Base-by-base conservation (phyloP, 2,888 invertebrate species). In the Spisula solida region DNA sequence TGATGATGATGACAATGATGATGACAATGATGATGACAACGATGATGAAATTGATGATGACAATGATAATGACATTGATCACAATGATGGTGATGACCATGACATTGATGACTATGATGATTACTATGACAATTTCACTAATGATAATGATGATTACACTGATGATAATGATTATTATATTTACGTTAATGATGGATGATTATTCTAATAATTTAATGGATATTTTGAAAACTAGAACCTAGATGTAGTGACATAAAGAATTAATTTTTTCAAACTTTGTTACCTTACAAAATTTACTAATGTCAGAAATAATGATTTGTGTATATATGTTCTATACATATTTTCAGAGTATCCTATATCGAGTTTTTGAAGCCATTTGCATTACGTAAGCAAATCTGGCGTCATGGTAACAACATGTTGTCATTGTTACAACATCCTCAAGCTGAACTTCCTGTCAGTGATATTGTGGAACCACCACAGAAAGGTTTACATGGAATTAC, bases 281-380 rank as follows among this genome's bases (percentile, higher is more conserved):
- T 6, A n/a, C 18, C 1, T 12, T 8, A 47, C 12, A 12, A 47
- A 47, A 47, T 10, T 2, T 56, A n/a, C n/a, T 20, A 6, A n/a
- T 56, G 20, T 20, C 56, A 20, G 18, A 20, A 56, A 20, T n/a
- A 47, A 47, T 56, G 0, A 20, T 56, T 56, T 56, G 20, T 56
- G 20, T 12, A 47, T n/a, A 47, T 20, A 18, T 2, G n/a, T 56
- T 20, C 6, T 10, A 20, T 56, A n/a, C 12, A 47, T 47, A 31
- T 4, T 92, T 93, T 12, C 93, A 96, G 96, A 89, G 94, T 96
- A 29, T 96, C 96, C 6, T 96, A 96, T 91, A 92, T 96, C 6
- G 96, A 96, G 90, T 96, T 96, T 91, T 91, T 96, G 93, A 96
- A 96, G 90, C 96, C 96, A 16, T 96, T 96, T 91, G 96, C 96